Evolutionary conservation across 2,888 invertebrate genomes (phyloP).

Genomic region (Lomographa bimaculata): DNA sequence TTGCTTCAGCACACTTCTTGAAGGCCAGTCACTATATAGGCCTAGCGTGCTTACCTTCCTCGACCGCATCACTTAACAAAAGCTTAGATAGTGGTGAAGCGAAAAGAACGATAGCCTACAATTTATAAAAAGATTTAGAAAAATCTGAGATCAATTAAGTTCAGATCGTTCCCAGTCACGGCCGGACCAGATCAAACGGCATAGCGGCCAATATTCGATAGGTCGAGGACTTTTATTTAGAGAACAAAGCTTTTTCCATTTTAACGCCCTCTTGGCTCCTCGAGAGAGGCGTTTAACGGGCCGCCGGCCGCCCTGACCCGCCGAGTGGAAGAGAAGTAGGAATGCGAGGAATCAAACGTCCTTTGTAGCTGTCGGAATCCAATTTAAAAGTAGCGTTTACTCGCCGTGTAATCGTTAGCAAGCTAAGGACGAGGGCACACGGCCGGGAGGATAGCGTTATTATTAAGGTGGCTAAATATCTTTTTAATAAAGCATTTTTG

Average conservation of each 20-base stretch:
- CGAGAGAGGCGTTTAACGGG: constrained; percentile 25
- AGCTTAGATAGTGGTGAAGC: too few species aligned
- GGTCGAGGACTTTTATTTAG: constrained; percentile 19
- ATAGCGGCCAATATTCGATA: constrained; percentile 10
- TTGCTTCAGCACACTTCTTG: too few species aligned
- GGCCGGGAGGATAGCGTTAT: too few species aligned
- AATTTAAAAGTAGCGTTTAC: constrained; percentile 62
- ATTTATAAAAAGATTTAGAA: too few species aligned
- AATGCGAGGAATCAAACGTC: constrained; percentile 38
- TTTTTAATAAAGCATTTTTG: too few species aligned
- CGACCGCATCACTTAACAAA: too few species aligned
- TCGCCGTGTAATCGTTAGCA: constrained; percentile 53
- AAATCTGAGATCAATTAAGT: too few species aligned
- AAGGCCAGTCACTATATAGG: too few species aligned
- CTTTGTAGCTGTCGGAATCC: constrained; percentile 49
- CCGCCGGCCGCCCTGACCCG: constrained; percentile 10
- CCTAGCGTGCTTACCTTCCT: too few species aligned
- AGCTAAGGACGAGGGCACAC: constrained; percentile 24
- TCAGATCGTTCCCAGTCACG: neutral
- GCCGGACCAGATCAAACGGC: constrained; percentile 8
- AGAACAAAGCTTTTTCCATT: constrained; percentile 25
- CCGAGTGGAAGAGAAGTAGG: constrained; percentile 1
- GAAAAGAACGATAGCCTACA: too few species aligned
- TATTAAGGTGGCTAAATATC: too few species aligned
- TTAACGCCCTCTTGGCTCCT: constrained; percentile 22